Base-by-base conservation (phyloP, 2,113 vertebrate species). In the Podilymbus podiceps region DNA sequence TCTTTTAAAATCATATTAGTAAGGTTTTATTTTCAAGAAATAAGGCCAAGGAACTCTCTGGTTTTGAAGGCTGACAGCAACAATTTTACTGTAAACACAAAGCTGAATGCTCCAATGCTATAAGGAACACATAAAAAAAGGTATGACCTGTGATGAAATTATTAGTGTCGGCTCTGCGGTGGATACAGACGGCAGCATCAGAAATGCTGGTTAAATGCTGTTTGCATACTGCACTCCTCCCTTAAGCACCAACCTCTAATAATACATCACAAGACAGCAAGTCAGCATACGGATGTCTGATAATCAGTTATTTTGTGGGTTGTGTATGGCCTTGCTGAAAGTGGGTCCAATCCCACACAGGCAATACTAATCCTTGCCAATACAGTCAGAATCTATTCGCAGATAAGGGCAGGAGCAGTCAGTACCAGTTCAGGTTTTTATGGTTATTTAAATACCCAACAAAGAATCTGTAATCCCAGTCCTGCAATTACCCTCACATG, bases 281-380 rank as follows among this genome's bases (percentile, higher is more conserved):
- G 75, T 93, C 92, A 92, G 71, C 92, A 90, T 81, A 49, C 1
- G 1, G 30, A 81, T 52, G 47, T 71, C 53, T 82, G 85, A 87
- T 93, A 88, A 92, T 95, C 79, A 60, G 52, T 58, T 87, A 90
- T 93, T 95, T 83, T 90, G 76, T 96, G 90, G 86, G 25, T 56
- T 84, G 69, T 53, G 49, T 35, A 88, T 44, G 49, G 33, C n/a
- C 66, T 81, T 62, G n/a, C 15, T 87, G 69, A 85, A 92, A 95
- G 33, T 66, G 58, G 25, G 25, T 91, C 58, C 84, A 87, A 50
- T 91, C 33, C 58, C 86, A 91, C 64, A 68, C 58, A 87, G 49
- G n/a, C 83, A 90, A 49, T 53, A 46, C 13, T 68, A 92, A 93
- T 30, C 72, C 49, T 75, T 85, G 30, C 33, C 93, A 90, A 89